A percentile compares a stretch with the other conserved stretches of the same genome.
These are phyloP conservation scores for Pygoscelis adeliae DNA, from an alignment of 2,113 vertebrate genomes.

Conservation along the genomic window DNA sequence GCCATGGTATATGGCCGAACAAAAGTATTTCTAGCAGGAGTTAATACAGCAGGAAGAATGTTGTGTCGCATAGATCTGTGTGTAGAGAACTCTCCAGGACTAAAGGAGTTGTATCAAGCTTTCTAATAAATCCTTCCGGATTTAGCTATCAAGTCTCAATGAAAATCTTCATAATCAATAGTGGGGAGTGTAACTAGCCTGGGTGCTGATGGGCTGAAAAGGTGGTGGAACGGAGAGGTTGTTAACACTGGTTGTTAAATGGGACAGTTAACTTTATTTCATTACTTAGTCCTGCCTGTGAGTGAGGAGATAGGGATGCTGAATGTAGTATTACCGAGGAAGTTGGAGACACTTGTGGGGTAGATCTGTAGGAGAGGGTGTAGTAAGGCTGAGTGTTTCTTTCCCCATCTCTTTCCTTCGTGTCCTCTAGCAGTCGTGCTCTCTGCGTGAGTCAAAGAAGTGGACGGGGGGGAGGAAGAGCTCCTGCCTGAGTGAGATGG, in stretches of 20 bases:
- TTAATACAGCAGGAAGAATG: background rate
- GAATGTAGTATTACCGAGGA: rapidly evolving
- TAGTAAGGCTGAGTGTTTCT: background rate
- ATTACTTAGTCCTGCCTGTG: background rate
- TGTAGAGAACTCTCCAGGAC: background rate
- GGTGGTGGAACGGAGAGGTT: background rate
- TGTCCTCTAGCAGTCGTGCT: too few species aligned
- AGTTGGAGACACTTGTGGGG: rapidly evolving
- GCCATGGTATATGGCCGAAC: background rate
- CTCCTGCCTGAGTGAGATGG: background rate
- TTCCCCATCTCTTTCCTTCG: background rate
- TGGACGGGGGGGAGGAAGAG: background rate
- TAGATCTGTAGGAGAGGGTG: background rate
- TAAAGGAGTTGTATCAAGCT: background rate
- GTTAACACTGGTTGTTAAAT: too few species aligned
- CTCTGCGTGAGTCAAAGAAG: rapidly evolving
- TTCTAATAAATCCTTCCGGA: background rate
- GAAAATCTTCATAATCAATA: background rate
- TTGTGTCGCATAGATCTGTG: rapidly evolving
- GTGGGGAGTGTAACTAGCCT: background rate
- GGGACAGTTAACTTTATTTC: background rate
- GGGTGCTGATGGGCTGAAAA: background rate
- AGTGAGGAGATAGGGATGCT: background rate
- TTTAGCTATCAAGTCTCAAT: background rate
- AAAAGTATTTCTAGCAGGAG: background rate